Base-by-base conservation (phyloP, 2,797 vertebrate genomes). In the Leptoclinus maculatus region DNA sequence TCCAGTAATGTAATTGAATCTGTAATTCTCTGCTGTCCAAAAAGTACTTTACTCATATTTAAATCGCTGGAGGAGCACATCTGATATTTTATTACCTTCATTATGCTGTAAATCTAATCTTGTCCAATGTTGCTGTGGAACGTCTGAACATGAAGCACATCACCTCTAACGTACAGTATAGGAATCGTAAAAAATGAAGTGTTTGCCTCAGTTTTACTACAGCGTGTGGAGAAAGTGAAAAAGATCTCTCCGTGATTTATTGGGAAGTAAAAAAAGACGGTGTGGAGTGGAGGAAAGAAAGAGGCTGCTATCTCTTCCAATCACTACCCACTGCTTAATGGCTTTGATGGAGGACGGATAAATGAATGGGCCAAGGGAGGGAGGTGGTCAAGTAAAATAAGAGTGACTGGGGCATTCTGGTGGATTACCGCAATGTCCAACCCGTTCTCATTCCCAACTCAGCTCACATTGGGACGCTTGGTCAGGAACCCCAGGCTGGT, bases 131-230 rank as follows among this genome's bases (percentile, higher is more conserved):
- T 54, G 60, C 70, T 58, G n/a, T 60, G 65, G 81, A 82, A 66
- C 78, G 64, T 83, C 66, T 82, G 59, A 87, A 77, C 81, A 83
- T 60, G 69, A 79, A 80, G 76, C 83, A 54, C 58, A 29, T 71
- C 59, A 64, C 65, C 74, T 56, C 70, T 21, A 71, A 86, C 78
- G 78, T 78, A 70, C 65, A 83, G 70, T 51, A 32, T 5, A 36
- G 25, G 51, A 88, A 49, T 85, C 58, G 21, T 87, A 87, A 89
- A 90, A 56, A 63, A 69, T 38, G 23, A 83, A 87, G 75, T 66
- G 78, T 85, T 85, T 83, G 82, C 76, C 78, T 75, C 78, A 71
- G 43, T 85, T 89, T 89, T 87, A 88, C 85, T 77, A 74, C 71
- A 6, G 56, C 12, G 11, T 7, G 43, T 47, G 56, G n/a, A 58